phyloP scores from a whole-genome alignment of 2,888 invertebrate species.

The Tupiocoris notatus region DNA sequence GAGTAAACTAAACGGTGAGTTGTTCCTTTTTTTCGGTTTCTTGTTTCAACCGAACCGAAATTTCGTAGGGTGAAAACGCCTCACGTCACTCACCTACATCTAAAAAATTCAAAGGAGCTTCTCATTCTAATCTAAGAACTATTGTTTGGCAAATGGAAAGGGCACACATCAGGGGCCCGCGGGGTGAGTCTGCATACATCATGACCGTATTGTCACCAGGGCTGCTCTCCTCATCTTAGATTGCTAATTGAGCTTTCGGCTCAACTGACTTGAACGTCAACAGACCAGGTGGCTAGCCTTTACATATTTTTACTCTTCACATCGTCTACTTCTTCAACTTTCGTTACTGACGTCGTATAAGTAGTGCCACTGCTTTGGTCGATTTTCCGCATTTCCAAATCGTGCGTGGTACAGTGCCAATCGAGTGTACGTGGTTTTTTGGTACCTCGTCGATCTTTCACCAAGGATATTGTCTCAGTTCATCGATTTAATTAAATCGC shows the following conservation, averaged over 20 bases:
- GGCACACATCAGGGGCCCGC: not conserved
- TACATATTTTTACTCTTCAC: too few species aligned
- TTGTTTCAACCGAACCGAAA: not conserved
- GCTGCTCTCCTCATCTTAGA: constrained; percentile 17
- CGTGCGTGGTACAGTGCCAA: too few species aligned
- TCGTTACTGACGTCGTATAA: too few species aligned
- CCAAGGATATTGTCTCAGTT: too few species aligned
- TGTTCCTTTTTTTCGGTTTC: not conserved
- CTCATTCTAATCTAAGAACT: constrained; percentile 20
- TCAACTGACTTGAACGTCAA: constrained; percentile 2
- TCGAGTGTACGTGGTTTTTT: too few species aligned
- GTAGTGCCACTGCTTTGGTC: too few species aligned
- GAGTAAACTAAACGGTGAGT: not conserved
- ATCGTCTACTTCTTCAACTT: not conserved
- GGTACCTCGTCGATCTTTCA: too few species aligned
- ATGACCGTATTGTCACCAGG: constrained; percentile 35
- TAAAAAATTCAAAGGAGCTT: constrained; percentile 25
- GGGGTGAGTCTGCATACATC: constrained; percentile 26
- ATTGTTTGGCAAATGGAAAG: constrained; percentile 19
- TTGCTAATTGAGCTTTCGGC: constrained; percentile 35
- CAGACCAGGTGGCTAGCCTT: not conserved
- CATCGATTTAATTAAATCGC: too few species aligned
- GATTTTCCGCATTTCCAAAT: too few species aligned
- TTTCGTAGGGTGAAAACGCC: constrained; percentile 8
- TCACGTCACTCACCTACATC: constrained; percentile 31